These are phyloP conservation scores for Crossocerus cetratus DNA, from an alignment of 2,888 invertebrate genomes.

Conservation along the genomic window DNA sequence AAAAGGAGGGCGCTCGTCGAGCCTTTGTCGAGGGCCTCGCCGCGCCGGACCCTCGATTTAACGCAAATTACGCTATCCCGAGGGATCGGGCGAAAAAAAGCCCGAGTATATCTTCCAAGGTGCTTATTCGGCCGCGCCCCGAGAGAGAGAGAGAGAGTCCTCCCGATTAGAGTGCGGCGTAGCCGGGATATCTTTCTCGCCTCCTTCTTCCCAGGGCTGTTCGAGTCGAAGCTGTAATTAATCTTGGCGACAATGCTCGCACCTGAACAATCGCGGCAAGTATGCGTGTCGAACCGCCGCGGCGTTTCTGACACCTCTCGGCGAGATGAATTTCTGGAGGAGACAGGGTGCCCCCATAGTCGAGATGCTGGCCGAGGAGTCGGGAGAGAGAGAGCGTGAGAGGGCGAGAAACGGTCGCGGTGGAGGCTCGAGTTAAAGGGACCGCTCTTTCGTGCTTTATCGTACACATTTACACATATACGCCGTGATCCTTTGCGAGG, in stretches of 20 bases:
- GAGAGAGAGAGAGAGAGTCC: not conserved
- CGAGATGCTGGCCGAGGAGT: not conserved
- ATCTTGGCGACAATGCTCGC: constrained; percentile 1
- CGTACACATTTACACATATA: too few species aligned
- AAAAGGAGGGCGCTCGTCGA: not conserved
- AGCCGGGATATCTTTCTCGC: not conserved
- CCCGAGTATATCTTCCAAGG: not conserved
- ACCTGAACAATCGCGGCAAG: not conserved
- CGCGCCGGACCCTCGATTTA: not conserved
- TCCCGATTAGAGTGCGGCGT: not conserved
- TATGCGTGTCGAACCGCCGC: not conserved
- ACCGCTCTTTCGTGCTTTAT: not conserved
- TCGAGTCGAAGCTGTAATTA: not conserved
- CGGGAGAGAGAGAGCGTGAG: not conserved
- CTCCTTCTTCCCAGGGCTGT: not conserved
- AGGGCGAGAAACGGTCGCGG: not conserved
- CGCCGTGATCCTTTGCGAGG: not conserved
- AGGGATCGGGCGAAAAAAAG: not conserved
- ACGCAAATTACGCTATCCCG: constrained; percentile 4
- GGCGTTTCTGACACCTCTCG: not conserved
- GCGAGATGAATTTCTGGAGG: not conserved
- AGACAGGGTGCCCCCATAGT: not conserved
- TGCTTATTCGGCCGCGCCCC: not conserved
- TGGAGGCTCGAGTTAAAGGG: not conserved
- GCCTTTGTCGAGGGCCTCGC: not conserved